Conservation (phyloP, 2,888 invertebrate genomes). For the Sisyra nigra region DNA sequence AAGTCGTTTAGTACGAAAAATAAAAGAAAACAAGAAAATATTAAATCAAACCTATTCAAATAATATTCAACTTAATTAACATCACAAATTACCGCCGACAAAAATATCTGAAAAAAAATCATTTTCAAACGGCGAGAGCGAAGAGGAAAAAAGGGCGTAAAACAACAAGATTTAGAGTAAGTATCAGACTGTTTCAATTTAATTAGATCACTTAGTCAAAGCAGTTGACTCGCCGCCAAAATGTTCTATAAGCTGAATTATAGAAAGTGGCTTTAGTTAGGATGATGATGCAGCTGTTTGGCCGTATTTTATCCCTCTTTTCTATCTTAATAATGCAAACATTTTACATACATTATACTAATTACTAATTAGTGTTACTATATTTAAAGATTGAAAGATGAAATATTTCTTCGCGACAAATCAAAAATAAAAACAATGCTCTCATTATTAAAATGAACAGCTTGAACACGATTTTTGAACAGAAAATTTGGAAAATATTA, state of each 20-base stretch:
- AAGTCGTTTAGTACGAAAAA: too few relatives aligned
- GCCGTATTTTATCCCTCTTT: background rate
- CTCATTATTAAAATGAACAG: too few relatives aligned
- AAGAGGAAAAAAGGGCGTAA: background rate
- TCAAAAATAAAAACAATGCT: too few relatives aligned
- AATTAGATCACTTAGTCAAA: slow-evolving; percentile 8
- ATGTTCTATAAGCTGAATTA: background rate
- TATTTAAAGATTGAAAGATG: slow-evolving; percentile 1
- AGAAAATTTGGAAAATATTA: too few relatives aligned
- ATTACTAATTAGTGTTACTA: slow-evolving; percentile 9
- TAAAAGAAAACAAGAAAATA: too few relatives aligned
- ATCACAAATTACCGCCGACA: too few relatives aligned
- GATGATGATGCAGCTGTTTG: slow-evolving; percentile 3
- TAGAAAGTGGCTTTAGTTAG: background rate
- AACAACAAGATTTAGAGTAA: slow-evolving; percentile 1
- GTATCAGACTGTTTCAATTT: slow-evolving; percentile 4
- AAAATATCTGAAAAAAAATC: too few relatives aligned
- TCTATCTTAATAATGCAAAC: background rate
- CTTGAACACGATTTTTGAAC: too few relatives aligned
- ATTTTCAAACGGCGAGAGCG: background rate
- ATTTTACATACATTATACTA: slow-evolving; percentile 3
- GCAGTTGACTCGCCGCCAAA: slow-evolving; percentile 8
- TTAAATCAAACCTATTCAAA: too few relatives aligned
- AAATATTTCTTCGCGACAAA: too few relatives aligned
- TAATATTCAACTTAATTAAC: too few relatives aligned